These are phyloP conservation scores for Sylvia atricapilla DNA, from an alignment of 2,113 vertebrate species.

Conservation along the genomic window DNA sequence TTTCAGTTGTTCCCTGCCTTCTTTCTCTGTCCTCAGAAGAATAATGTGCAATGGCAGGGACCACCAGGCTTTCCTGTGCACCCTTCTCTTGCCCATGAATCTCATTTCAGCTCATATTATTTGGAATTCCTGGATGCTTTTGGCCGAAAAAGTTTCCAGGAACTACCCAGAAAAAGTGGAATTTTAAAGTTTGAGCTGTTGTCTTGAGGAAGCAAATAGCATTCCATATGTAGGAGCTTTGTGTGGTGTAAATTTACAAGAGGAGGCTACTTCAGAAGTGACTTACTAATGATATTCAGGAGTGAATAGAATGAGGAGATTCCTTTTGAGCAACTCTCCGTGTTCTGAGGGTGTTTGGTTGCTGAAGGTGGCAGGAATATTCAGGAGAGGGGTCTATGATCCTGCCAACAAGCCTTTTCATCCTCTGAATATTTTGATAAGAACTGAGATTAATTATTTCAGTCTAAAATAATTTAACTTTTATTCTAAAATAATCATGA, in stretches of 20 bases:
- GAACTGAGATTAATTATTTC: not conserved
- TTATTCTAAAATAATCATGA: conserved; percentile 33
- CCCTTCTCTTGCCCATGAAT: not conserved
- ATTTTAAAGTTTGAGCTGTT: not conserved
- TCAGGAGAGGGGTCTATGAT: not conserved
- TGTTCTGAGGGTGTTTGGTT: not conserved
- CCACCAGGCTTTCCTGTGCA: not conserved
- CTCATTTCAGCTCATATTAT: not conserved
- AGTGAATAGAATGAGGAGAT: not conserved
- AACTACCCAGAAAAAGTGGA: not conserved
- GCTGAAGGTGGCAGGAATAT: not conserved
- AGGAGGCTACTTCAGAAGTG: not conserved
- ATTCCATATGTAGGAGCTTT: not conserved
- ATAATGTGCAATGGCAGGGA: not conserved
- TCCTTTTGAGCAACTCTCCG: not conserved
- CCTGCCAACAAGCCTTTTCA: not conserved
- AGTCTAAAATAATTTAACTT: not conserved
- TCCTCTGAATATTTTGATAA: not conserved
- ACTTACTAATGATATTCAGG: not conserved
- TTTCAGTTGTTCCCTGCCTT: not conserved
- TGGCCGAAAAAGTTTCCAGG: not conserved
- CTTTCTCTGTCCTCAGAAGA: not conserved
- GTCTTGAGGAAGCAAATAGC: not conserved
- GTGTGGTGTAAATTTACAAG: not conserved
- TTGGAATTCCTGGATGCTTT: not conserved